Base-by-base conservation (phyloP, 2,888 invertebrate genomes). In the Allacma fusca region DNA sequence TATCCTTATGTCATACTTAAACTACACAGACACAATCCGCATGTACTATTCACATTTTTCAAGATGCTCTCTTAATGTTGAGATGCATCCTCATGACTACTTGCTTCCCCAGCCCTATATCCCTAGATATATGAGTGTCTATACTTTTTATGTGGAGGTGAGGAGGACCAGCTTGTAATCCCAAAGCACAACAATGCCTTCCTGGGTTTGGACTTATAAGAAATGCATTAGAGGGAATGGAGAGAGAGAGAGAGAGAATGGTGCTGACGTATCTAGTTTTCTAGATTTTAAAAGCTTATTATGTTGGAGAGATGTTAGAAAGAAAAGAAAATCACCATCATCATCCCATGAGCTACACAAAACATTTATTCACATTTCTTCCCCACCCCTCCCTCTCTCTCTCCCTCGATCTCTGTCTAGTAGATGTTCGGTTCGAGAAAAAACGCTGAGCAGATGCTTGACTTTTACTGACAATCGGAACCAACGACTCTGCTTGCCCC, bases 261-360 rank as follows among this genome's bases (percentile, higher is more conserved):
- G 43, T 43, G 69, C 23, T 43, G 44, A 69, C 34, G 69, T 69
- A 34, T 40, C 69, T 44, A 23, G 28, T 69, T 69, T 69, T 40
- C 43, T 69, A 69, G 21, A 43, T 69, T 69, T 69, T 69, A 69
- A 69, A 69, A 69, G 69, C 40, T 40, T 69, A 69, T 69, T 69
- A 69, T 40, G 43, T 43, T 69, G 40, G 23, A n/a, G 59, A 59
- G 59, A 59, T 59, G 59, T n/a, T 59, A 40, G 24, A 69, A 69
- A n/a, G 40, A 68, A 68, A 68, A 24, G 21, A 68, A n/a, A 29
- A 68, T 68, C 68, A 69, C 34, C 69, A 69, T 69, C 69, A 69
- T 69, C 44, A 69, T 69, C 43, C 21, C 21, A 69, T 69, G 69
- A 44, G 69, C 12, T n/a, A 69, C 5, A 59, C 59, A 59, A 59